Conservation (phyloP, 2,797 vertebrate species). For the Xenops minutus region DNA sequence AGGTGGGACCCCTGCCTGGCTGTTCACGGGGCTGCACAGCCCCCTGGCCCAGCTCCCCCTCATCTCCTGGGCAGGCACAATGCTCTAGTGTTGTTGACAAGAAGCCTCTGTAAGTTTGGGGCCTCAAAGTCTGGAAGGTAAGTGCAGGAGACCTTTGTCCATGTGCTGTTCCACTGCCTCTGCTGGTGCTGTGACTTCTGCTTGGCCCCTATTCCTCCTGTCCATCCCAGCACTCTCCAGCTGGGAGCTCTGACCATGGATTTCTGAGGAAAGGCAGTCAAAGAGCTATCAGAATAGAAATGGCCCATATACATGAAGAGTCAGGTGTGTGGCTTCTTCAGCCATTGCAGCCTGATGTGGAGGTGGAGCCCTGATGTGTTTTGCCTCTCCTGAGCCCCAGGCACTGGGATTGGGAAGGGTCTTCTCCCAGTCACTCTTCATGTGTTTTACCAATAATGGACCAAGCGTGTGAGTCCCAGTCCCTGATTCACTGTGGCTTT, state of each 20-base stretch:
- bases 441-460: neutral
- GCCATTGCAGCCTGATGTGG: neutral
- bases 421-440: neutral
- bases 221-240: neutral
- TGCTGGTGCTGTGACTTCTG: neutral
- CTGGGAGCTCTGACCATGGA: neutral
- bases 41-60: accelerated
- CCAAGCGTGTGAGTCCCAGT: neutral
- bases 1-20: neutral
- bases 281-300: neutral
- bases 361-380: neutral
- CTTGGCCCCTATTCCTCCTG: accelerated
- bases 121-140: neutral
- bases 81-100: neutral
- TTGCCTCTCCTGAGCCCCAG: neutral
- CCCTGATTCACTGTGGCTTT: neutral
- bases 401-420: neutral
- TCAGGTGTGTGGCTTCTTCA: neutral
- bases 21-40: accelerated
- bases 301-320: neutral
- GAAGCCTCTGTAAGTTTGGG: neutral
- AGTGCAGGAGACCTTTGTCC: neutral
- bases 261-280: neutral
- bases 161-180: neutral
- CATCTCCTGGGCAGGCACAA: neutral